Conservation (phyloP, 2,113 vertebrate genomes). For the Mastomys coucha region DNA sequence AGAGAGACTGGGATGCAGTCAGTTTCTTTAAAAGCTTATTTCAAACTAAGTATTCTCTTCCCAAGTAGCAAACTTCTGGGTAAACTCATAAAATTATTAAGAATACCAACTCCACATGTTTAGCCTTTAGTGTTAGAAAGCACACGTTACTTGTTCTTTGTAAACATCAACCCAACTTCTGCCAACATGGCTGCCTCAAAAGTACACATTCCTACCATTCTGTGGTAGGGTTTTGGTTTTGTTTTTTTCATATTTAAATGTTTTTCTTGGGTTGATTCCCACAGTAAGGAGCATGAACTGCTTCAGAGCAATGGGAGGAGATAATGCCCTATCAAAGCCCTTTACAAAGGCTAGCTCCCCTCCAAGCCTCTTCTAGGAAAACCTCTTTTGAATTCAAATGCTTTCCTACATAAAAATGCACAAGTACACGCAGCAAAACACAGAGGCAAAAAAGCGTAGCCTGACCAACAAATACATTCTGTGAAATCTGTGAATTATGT, state of each 20-base stretch:
- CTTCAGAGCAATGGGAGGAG: background rate
- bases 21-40: conserved; percentile 44
- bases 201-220: conserved; percentile 64
- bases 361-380: background rate
- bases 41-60: background rate
- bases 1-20: background rate
- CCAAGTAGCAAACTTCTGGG: background rate
- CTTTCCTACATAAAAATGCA: background rate
- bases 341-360: background rate
- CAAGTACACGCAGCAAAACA: conserved; percentile 21
- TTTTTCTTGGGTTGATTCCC: conserved; percentile 62
- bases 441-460: background rate
- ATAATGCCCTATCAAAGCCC: conserved; percentile 11
- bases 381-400: conserved; percentile 29
- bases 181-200: conserved; percentile 53
- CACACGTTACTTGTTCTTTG: background rate
- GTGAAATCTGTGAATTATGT: background rate
- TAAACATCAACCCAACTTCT: conserved; percentile 23
- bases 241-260: conserved; percentile 62
- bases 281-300: conserved; percentile 39
- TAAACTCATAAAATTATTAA: background rate
- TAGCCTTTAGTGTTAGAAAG: background rate
- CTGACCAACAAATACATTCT: background rate
- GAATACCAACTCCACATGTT: background rate
- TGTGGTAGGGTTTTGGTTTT: background rate